phyloP scores from a whole-genome alignment of 2,113 vertebrate species.

The Zosterops japonicus region DNA sequence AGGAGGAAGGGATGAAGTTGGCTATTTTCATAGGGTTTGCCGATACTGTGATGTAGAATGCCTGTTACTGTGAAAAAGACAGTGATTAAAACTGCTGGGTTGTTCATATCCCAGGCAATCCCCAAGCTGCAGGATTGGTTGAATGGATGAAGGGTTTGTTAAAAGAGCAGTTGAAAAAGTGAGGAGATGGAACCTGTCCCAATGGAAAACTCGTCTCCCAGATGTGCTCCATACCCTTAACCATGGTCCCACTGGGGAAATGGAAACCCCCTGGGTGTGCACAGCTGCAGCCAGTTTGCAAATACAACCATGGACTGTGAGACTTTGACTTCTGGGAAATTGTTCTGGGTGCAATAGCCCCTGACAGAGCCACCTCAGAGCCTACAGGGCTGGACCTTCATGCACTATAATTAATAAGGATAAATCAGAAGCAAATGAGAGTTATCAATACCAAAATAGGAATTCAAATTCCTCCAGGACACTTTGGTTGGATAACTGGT shows the following conservation, averaged over 20 bases:
- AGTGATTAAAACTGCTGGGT: not conserved
- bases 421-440: no score
- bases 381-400: not conserved
- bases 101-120: not conserved
- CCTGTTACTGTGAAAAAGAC: not conserved
- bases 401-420: no score
- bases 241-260: not conserved
- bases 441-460: no score
- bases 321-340: not conserved
- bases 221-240: not conserved
- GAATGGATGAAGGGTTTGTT: not conserved
- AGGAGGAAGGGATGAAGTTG: not conserved
- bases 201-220: not conserved
- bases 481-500: no score
- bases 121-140: not conserved
- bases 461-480: no score
- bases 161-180: not conserved
- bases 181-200: not conserved
- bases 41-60: not conserved
- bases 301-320: not conserved
- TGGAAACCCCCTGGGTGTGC: not conserved
- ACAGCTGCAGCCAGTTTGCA: not conserved
- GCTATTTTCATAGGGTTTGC: not conserved
- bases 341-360: not conserved
- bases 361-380: not conserved